A percentile compares a stretch with the other conserved stretches of the same genome.
phyloP scores from a whole-genome alignment of 2,113 vertebrate genomes.

The Cygnus atratus region DNA sequence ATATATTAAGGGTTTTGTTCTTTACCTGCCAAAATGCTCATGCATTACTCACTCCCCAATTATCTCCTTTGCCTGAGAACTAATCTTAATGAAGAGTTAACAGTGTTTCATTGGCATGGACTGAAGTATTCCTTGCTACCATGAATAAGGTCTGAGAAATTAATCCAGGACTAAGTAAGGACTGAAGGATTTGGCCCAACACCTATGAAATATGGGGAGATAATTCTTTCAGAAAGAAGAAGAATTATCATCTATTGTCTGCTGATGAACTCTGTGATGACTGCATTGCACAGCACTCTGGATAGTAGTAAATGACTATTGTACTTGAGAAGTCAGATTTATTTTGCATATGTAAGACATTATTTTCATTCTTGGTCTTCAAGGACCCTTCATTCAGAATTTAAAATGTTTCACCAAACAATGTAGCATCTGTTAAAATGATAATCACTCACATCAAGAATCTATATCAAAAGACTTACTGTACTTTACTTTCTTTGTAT shows the following conservation, averaged over 20 bases:
- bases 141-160: neutral
- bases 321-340: conserved; percentile 63
- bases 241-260: conserved; percentile 35
- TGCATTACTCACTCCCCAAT: neutral
- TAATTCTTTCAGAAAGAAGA: conserved; percentile 42
- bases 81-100: neutral
- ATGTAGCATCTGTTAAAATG: conserved; percentile 53
- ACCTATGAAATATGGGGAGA: conserved; percentile 24
- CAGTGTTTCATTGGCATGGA: neutral
- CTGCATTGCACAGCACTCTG: conserved; percentile 37
- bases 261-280: conserved; percentile 55
- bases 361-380: conserved; percentile 57
- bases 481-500: conserved; percentile 7
- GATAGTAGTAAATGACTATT: conserved; percentile 50
- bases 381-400: conserved; percentile 46
- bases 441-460: conserved; percentile 35
- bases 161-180: neutral
- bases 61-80: neutral
- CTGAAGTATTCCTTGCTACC: neutral
- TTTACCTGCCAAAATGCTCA: neutral
- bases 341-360: conserved; percentile 63
- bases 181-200: neutral
- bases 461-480: conserved; percentile 6
- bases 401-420: conserved; percentile 53
- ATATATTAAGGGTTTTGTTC: neutral